Base-by-base conservation (phyloP, 2,888 invertebrate species). In the Xestia ashworthii region DNA sequence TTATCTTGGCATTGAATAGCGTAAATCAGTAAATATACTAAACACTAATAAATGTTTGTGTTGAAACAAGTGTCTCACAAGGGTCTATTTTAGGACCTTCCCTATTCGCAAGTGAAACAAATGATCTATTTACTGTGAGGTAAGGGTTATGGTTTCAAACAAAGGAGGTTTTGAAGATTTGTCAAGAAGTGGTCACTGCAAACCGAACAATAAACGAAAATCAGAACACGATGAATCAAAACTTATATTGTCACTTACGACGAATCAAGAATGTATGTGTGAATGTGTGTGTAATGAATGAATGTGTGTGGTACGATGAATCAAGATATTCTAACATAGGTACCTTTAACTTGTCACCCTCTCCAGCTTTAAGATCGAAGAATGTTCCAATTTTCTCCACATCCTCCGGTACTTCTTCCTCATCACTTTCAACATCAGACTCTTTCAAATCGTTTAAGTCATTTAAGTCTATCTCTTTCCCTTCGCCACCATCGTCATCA, bases 371-470 rank as follows among this genome's bases (percentile, higher is more conserved):
- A 46, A 93, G 81, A 85, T 95, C 92, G 72, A 96, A 95, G 83
- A 96, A 93, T 0, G 94, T 91, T 32, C 87, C 90, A 60, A 96
- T 93, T 77, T 91, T 93, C 32, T 91, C 90, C 19, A 83, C 87
- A 78, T 91, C 92, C 72, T 90, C 92, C 32, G 83, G 79, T n/a
- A 83, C 88, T 19, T 88, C 83, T 65, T 91, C 92, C 80, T 91
- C 89, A 70, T 91, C 93, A 79, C 92, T 91, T 72, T 96, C 96
- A 9, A 90, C 92, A 80, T 96, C 97, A 48, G 97, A 95, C 50
- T 95, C 96, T 83, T 94, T 97, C n/a, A 97, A 91, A 91, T 97
- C 97, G 22, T 96, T 95, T 19, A 97, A 92, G 91, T 95, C 89
- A 80, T 93, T 91, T 46, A 90, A 83, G 80, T 90, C 89, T 64